Base-by-base conservation (phyloP, 2,888 invertebrate genomes). In the Lycophotia porphyrea region DNA sequence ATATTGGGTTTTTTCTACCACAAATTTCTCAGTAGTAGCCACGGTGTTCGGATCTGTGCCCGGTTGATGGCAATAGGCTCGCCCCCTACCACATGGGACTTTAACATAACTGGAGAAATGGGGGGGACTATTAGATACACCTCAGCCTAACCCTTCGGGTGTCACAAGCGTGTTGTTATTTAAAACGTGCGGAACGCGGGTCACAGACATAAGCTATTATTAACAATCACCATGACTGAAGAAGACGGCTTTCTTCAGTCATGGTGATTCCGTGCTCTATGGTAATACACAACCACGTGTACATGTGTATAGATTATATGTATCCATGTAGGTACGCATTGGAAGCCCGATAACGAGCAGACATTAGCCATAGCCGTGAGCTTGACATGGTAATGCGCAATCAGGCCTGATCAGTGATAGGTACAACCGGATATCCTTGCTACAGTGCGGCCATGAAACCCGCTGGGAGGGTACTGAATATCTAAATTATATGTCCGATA, bases 341-440 rank as follows among this genome's bases (percentile, higher is more conserved):
- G 69, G 74, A 67, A 64, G 66, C 66, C 84, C 87, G 88, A 90
- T 91, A 90, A 88, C 90, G 89, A 91, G 89, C 84, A 77, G 84
- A 85, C 88, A 90, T 91, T 88, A 91, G 87, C 86, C 88, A 84
- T 88, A 91, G 87, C 86, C 88, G 85, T 87, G 85, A 88, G 89
- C 91, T 91, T 91, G 91, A 93, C 92, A 92, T 91, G 91, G 88
- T 92, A 92, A 93, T 91, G 91, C 91, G 91, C 93, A 92, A 93
- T 92, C 93, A 90, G 77, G 88, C 90, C 88, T 88, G 88, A 91
- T 91, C 91, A 90, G 88, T 86, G 89, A 91, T 90, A 88, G 84
- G 87, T 81, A 89, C 89, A 83, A 80, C 87, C 82, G 87, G 88
- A 88, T 87, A 85, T 85, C 84, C 88, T 86, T 88, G 80, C 49